These are phyloP conservation scores for Actinernus sp. DNA, from an alignment of 92 coral and sea anemone genomes.

Conservation along the genomic window DNA sequence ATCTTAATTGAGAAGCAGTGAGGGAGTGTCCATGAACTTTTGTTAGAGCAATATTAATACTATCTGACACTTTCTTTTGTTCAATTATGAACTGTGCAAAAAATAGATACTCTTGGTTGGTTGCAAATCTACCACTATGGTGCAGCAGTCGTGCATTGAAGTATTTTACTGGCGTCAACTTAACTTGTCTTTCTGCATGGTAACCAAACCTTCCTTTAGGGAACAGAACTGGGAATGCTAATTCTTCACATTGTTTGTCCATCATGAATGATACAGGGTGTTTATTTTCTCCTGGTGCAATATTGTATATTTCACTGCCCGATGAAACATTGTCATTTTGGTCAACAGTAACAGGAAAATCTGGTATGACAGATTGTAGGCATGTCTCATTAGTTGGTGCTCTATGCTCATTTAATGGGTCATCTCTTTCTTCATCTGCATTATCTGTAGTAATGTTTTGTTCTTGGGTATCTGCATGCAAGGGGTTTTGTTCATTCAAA, in stretches of 20 bases:
- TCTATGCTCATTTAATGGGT: constrained; percentile 48
- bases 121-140: constrained; percentile 59
- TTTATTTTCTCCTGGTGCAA: constrained; percentile 65
- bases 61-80: constrained; percentile 28
- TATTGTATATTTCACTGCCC: constrained; percentile 53
- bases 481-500: too few relatives aligned
- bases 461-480: too few relatives aligned
- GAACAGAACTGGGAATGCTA: constrained; percentile 72
- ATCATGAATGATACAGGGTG: constrained; percentile 58
- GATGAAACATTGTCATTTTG: constrained; percentile 15
- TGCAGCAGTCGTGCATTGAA: constrained; percentile 20
- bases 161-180: constrained; percentile 25
- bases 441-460: too few relatives aligned
- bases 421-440: constrained; percentile 60
- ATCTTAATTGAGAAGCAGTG: constrained; percentile 55
- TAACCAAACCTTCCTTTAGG: constrained; percentile 69
- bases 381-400: constrained; percentile 61
- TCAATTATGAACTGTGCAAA: constrained; percentile 73
- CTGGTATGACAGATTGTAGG: constrained; percentile 54
- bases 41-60: constrained; percentile 44
- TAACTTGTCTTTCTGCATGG: constrained; percentile 35
- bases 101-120: constrained; percentile 49
- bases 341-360: constrained; percentile 37
- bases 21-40: constrained; percentile 47
- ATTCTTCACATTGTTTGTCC: constrained; percentile 60